Conservation (phyloP, 2,888 invertebrate species). For the Philopedon plagiatum region DNA sequence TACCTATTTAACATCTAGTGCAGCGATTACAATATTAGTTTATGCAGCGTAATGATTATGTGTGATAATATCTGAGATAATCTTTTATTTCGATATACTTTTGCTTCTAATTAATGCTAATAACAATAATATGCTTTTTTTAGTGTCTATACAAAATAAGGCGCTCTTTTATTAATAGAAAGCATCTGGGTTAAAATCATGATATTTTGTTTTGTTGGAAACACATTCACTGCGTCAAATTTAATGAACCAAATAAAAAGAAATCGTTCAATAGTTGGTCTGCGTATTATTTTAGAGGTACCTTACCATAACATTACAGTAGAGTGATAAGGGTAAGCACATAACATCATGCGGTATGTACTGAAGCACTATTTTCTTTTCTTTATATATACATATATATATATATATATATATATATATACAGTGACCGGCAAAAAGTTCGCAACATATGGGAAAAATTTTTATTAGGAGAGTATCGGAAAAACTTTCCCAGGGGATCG, state of each 20-base stretch:
- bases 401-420: too few relatives aligned
- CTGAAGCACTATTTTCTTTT: too few relatives aligned
- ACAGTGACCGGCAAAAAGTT: too few relatives aligned
- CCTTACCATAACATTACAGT: too few relatives aligned
- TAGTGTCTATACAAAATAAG: slow-evolving; percentile 1
- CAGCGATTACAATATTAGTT: slow-evolving; percentile 10
- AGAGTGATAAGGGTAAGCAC: too few relatives aligned
- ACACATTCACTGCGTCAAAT: background rate
- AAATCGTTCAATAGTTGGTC: too few relatives aligned
- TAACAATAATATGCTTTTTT: background rate
- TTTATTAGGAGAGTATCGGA: too few relatives aligned
- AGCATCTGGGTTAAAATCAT: background rate
- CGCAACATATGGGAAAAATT: too few relatives aligned
- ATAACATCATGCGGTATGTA: too few relatives aligned
- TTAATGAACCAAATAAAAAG: background rate
- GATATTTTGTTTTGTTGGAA: background rate
- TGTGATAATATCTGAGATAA: slow-evolving; percentile 4
- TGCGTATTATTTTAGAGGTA: too few relatives aligned
- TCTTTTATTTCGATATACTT: slow-evolving; percentile 11
- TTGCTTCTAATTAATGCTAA: background rate
- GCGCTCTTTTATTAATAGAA: background rate
- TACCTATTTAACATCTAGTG: slow-evolving; percentile 14
- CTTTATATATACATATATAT: too few relatives aligned
- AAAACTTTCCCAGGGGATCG: too few relatives aligned
- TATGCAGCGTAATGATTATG: slow-evolving; percentile 4